Evolutionary conservation across 2,888 invertebrate species (phyloP).

Genomic region (Hybos culiciformis): DNA sequence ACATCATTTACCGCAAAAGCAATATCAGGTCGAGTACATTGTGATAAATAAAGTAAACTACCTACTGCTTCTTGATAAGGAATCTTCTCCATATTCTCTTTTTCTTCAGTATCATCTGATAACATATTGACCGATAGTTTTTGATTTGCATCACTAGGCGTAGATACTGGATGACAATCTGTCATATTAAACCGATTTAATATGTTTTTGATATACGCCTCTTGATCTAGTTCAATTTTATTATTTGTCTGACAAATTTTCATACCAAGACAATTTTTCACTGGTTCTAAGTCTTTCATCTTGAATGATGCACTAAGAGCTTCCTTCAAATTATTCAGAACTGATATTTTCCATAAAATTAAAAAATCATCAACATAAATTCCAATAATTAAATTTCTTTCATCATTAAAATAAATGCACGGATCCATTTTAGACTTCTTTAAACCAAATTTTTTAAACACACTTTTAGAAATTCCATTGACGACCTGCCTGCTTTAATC

Average conservation of each 20-base stretch:
- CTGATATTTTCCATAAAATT: slow-evolving; percentile 9
- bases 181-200: slow-evolving; percentile 13
- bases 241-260: slow-evolving; percentile 7
- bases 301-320: slow-evolving; percentile 3
- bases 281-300: slow-evolving; percentile 11
- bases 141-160: slow-evolving; percentile 11
- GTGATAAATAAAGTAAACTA: slow-evolving; percentile 12
- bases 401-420: slow-evolving; percentile 8
- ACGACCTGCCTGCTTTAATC: slow-evolving; percentile 6
- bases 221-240: slow-evolving; percentile 11
- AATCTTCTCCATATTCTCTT: slow-evolving; percentile 7
- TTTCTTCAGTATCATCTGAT: slow-evolving; percentile 29
- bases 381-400: slow-evolving; percentile 7
- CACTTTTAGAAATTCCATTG: slow-evolving; percentile 1
- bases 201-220: slow-evolving; percentile 12
- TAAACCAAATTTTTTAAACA: slow-evolving; percentile 7
- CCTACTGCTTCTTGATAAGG: slow-evolving; percentile 13
- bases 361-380: slow-evolving; percentile 12
- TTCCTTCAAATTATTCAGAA: neutral
- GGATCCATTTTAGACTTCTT: slow-evolving; percentile 13
- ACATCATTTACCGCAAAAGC: slow-evolving; percentile 14
- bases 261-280: slow-evolving; percentile 10
- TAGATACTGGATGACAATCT: slow-evolving; percentile 13
- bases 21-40: slow-evolving; percentile 14
- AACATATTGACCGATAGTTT: slow-evolving; percentile 2